Evolutionary conservation across 2,888 invertebrate species (phyloP).

Genomic region (Pheosia tremula): DNA sequence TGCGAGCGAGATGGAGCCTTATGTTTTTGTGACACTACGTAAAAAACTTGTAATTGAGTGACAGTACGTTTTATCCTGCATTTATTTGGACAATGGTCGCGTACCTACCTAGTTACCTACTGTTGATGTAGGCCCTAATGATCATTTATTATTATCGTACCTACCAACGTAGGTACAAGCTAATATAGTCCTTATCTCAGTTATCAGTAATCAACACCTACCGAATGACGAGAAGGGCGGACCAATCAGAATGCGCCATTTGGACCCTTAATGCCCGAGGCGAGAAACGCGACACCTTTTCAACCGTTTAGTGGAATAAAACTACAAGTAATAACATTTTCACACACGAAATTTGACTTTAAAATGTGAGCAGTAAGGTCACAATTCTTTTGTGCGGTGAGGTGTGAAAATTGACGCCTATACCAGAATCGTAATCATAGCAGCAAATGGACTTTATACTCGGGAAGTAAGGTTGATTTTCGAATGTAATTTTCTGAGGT

Average conservation of each 20-base stretch:
- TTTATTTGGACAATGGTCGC: too few relatives aligned
- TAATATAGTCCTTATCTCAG: not conserved
- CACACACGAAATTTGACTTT: conserved; percentile 34
- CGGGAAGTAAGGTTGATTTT: conserved; percentile 40
- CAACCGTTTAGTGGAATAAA: conserved; percentile 38
- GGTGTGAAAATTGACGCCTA: conserved; percentile 83
- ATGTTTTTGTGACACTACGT: too few relatives aligned
- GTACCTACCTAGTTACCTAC: too few relatives aligned
- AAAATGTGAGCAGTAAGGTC: not conserved
- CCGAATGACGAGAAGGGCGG: conserved; percentile 36
- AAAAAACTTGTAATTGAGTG: too few relatives aligned
- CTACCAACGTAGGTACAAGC: too few relatives aligned
- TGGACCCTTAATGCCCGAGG: conserved; percentile 81
- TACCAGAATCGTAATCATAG: conserved; percentile 46
- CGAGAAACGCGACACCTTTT: conserved; percentile 80
- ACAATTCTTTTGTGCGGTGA: conserved; percentile 35
- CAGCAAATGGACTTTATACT: conserved; percentile 39
- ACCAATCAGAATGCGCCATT: conserved; percentile 66
- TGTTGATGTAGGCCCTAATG: too few relatives aligned
- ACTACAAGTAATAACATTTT: conserved; percentile 34
- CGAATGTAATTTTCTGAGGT: conserved; percentile 22
- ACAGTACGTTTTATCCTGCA: too few relatives aligned
- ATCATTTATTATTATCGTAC: too few relatives aligned
- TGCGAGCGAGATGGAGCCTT: too few relatives aligned
- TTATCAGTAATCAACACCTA: conserved; percentile 63